A percentile compares a stretch with the other conserved stretches of the same genome.
phyloP scores from a whole-genome alignment of 2,797 vertebrate species.

The Salarias fasciatus region DNA sequence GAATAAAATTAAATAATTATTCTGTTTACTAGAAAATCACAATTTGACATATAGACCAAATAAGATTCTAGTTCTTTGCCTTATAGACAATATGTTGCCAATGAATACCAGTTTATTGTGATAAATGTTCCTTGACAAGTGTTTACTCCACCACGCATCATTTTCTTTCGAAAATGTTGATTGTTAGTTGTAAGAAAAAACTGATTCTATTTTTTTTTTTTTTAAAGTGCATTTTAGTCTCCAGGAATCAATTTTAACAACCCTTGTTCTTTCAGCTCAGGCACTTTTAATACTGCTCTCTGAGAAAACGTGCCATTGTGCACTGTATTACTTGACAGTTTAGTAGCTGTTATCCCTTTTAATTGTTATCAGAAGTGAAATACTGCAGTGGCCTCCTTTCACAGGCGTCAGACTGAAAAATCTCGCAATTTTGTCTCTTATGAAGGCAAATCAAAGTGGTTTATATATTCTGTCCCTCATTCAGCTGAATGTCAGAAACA shows the following conservation, averaged over 20 bases:
- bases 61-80: too few relatives aligned
- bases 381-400: slow-evolving; percentile 13
- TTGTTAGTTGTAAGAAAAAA: too few relatives aligned
- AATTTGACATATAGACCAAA: too few relatives aligned
- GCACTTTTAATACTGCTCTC: slow-evolving; percentile 3
- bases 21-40: too few relatives aligned
- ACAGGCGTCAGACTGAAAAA: slow-evolving; percentile 19
- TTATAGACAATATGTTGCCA: too few relatives aligned
- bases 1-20: too few relatives aligned
- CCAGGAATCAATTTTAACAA: neutral
- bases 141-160: neutral
- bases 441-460: slow-evolving; percentile 56
- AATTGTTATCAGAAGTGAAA: slow-evolving; percentile 23
- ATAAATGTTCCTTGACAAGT: neutral
- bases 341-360: slow-evolving; percentile 3
- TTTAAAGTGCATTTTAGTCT: too few relatives aligned
- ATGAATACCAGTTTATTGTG: too few relatives aligned
- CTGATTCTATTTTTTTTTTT: too few relatives aligned
- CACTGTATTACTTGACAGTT: neutral
- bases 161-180: too few relatives aligned
- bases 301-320: neutral
- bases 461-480: slow-evolving; percentile 57
- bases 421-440: slow-evolving; percentile 32
- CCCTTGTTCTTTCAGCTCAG: neutral
- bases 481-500: slow-evolving; percentile 60